Percentiles rank a stretch among this genome's conserved stretches.
These are phyloP conservation scores for Megastigmus dorsalis DNA, from an alignment of 2,888 invertebrate genomes.

Conservation along the genomic window DNA sequence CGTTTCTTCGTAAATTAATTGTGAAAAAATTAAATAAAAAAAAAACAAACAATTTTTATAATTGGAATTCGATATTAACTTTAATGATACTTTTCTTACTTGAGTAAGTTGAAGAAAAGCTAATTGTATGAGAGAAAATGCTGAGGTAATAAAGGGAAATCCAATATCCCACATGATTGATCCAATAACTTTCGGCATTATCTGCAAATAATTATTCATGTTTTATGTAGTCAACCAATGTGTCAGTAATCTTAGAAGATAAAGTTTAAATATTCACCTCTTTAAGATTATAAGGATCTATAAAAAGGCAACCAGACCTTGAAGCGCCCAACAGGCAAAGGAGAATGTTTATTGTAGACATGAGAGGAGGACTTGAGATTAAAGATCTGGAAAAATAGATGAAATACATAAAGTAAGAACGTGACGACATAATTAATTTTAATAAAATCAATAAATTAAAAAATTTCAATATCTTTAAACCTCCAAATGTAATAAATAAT, in stretches of 20 bases:
- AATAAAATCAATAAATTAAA: too few species aligned
- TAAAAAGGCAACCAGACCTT: constrained; percentile 76
- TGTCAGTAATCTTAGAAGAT: background rate
- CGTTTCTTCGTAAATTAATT: too few species aligned
- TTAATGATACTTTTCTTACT: too few species aligned
- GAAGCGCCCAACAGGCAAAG: constrained; percentile 76
- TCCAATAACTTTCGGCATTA: constrained; percentile 76
- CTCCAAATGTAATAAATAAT: too few species aligned
- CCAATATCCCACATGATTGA: constrained; percentile 77
- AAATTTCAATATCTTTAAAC: too few species aligned
- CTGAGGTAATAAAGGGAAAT: constrained; percentile 77
- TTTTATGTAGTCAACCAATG: background rate
- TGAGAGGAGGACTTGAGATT: constrained; percentile 76
- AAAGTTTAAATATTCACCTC: constrained; percentile 68
- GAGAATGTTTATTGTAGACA: constrained; percentile 78
- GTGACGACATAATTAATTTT: too few species aligned
- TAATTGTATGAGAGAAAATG: constrained; percentile 77
- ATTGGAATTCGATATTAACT: too few species aligned
- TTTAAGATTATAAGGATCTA: constrained; percentile 78
- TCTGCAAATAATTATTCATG: constrained; percentile 63
- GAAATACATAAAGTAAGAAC: too few species aligned
- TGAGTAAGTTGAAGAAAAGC: constrained; percentile 77
- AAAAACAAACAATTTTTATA: too few species aligned
- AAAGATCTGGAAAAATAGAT: constrained; percentile 75
- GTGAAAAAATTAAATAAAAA: background rate